A percentile compares a stretch with the other conserved stretches of the same genome.
phyloP scores from a whole-genome alignment of 1,140 invertebrate species.

The Pachypsylla venusta region DNA sequence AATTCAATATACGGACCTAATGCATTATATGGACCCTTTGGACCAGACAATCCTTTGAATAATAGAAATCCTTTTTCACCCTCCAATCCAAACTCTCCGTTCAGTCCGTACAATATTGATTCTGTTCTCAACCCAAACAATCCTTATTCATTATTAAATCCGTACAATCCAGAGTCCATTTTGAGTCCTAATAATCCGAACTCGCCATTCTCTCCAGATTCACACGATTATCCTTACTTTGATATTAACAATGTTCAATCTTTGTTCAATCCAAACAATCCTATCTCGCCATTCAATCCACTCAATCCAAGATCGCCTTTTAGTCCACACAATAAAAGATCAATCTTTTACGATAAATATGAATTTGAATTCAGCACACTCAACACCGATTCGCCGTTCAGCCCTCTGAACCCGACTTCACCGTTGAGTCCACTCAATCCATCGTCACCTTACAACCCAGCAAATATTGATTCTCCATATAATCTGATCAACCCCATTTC shows the following conservation, averaged over 20 bases:
- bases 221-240: not conserved
- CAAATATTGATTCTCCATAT: not conserved
- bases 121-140: not conserved
- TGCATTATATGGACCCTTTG: not conserved
- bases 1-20: not conserved
- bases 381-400: not conserved
- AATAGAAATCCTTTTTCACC: not conserved
- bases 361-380: not conserved
- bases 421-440: not conserved
- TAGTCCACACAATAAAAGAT: not conserved
- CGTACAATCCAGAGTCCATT: not conserved
- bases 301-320: not conserved
- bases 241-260: slow-evolving; percentile 1
- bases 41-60: not conserved
- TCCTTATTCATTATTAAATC: not conserved
- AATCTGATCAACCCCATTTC: not conserved
- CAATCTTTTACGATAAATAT: not conserved
- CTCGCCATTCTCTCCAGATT: not conserved
- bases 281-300: not conserved
- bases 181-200: not conserved
- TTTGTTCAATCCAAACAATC: slow-evolving; percentile 6
- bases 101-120: not conserved
- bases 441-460: not conserved
- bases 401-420: not conserved
- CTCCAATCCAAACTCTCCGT: not conserved